phyloP scores from a whole-genome alignment of 2,797 vertebrate genomes.

The Liasis olivaceus region DNA sequence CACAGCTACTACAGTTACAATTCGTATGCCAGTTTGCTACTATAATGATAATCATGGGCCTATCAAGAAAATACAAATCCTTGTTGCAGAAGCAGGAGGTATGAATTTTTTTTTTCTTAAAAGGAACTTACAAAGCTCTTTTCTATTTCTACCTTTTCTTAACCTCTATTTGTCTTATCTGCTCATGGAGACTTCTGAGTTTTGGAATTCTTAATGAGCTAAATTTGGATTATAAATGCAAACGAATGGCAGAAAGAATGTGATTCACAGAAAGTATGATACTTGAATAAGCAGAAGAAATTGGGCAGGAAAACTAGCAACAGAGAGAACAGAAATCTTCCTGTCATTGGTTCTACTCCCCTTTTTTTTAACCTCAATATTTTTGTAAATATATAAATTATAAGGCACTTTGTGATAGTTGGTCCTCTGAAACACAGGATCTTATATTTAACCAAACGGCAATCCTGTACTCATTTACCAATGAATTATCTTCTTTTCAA shows the following conservation, averaged over 20 bases:
- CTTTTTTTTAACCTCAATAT: not conserved
- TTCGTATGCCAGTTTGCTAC: conserved; percentile 93
- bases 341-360: not conserved
- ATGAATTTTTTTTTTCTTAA: conserved; percentile 42
- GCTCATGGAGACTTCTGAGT: not conserved
- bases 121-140: not conserved
- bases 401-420: not conserved
- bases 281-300: not conserved
- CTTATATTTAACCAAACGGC: not conserved
- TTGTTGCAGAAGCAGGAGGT: conserved; percentile 92
- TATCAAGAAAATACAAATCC: conserved; percentile 92
- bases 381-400: not conserved
- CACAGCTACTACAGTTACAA: conserved; percentile 89
- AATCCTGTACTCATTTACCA: not conserved
- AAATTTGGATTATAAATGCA: not conserved
- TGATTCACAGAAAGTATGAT: not conserved
- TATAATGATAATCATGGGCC: conserved; percentile 95
- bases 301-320: not conserved
- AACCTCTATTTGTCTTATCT: not conserved
- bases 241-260: not conserved
- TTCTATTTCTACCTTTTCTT: not conserved
- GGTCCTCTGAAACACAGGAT: not conserved
- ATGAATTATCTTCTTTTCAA: not conserved
- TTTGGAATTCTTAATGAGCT: not conserved
- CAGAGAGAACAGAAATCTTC: no score